A percentile compares a stretch with the other conserved stretches of the same genome.
Conservation (phyloP, 2,113 vertebrate genomes). For the Petroica traversi region DNA sequence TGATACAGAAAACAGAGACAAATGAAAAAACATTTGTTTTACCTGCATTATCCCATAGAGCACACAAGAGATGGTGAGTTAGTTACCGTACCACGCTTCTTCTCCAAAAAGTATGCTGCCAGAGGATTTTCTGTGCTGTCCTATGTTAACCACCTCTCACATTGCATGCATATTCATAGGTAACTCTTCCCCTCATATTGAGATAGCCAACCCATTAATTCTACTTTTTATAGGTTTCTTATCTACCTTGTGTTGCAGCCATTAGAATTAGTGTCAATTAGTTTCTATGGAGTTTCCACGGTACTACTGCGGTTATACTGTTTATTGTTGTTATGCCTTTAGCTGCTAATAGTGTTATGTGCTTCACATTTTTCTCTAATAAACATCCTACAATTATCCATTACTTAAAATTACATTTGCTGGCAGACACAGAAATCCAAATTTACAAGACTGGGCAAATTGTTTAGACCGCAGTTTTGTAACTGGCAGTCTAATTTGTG, state of each 20-base stretch:
- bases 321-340: slow-evolving; percentile 14
- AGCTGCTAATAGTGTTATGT: neutral
- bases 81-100: neutral
- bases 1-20: neutral
- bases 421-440: neutral
- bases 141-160: neutral
- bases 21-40: neutral
- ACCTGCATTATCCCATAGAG: slow-evolving; percentile 1
- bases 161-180: neutral
- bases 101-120: neutral
- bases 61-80: neutral
- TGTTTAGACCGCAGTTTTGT: neutral
- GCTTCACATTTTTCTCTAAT: slow-evolving; percentile 4
- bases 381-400: slow-evolving; percentile 40
- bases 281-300: neutral
- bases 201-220: neutral
- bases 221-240: slow-evolving; percentile 11
- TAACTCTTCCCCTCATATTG: neutral
- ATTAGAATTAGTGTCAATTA: slow-evolving; percentile 39
- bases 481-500: neutral
- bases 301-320: neutral
- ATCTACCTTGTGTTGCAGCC: neutral
- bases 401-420: slow-evolving; percentile 29
- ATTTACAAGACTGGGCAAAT: slow-evolving; percentile 32
- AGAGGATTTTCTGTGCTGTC: neutral